Base-by-base conservation (phyloP, 2,113 vertebrate genomes). In the Butorides virescens region DNA sequence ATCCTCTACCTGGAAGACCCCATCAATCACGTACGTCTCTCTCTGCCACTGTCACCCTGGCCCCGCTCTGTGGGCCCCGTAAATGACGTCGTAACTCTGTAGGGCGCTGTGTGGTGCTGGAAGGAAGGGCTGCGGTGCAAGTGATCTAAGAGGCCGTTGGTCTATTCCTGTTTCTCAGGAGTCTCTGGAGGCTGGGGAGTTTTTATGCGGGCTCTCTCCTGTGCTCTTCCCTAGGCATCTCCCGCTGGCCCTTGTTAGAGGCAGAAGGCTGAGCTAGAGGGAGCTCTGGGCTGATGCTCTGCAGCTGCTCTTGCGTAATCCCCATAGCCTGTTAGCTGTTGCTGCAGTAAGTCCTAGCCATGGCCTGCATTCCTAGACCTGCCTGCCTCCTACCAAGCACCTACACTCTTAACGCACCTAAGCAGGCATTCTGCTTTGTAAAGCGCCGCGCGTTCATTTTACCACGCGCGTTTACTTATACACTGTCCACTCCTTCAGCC, bases 1-100 rank as follows among this genome's bases (percentile, higher is more conserved):
- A 99, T 99, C 95, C 98, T 99, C 58, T 99, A 99, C 97, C 97
- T 99, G 88, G 99, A 99, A 97, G 99, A 99, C 96, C 99, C 99
- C 18, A 99, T 99, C 96, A 99, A 99, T 95, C 99, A 99, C 0
- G 99, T 99, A 96, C 0, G 96, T 81, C 49, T 92, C 23, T 66
- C 46, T 86, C 52, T 37, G 49, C 34, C 5, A 0, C 22, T 47
- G 34, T 32, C 72, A 39, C 71, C 15, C 58, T 68, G 58, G 14
- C 34, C 50, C 44, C 4, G 4, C 47, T 27, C 58, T 72, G 34
- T 7, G 73, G 46, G 55, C 62, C 52, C 58, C 9, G 0, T 36
- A 46, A 29, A 0, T 19, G 87, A 2, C 8, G 0, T 4, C 13
- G 19, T 52, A 32, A 30, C 77, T 92, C 72, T 5, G 1, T 30